Percentiles rank a stretch among this genome's conserved stretches.
Conservation (phyloP, 1,140 invertebrate genomes). For the Neodiprion lecontei region DNA sequence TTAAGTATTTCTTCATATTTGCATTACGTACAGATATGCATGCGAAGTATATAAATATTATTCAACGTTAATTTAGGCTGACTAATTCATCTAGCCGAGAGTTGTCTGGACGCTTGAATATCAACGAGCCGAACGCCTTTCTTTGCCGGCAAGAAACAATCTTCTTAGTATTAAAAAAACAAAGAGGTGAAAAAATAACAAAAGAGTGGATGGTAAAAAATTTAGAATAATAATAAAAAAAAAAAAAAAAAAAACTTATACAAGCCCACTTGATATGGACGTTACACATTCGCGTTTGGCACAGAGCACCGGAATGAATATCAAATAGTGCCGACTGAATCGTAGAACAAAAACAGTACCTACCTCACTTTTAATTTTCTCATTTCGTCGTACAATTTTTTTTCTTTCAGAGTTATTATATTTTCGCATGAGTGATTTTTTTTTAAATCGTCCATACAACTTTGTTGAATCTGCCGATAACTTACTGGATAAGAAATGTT, state of each 20-base stretch:
- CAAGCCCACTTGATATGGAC: background rate
- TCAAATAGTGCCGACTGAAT: background rate
- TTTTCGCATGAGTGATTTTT: no score
- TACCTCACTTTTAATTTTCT: background rate
- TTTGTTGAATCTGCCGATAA: no score
- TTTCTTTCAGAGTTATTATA: background rate
- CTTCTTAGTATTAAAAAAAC: background rate
- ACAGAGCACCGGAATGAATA: background rate
- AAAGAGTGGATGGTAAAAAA: background rate
- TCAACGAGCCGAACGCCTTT: background rate
- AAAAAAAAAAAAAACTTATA: background rate
- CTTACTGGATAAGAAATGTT: no score
- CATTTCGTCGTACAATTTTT: background rate
- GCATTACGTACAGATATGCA: no score
- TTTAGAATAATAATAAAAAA: background rate
- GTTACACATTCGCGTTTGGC: background rate
- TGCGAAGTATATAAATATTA: background rate
- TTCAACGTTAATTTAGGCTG: background rate
- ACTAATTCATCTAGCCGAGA: background rate
- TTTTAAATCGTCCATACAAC: no score
- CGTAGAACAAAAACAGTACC: background rate
- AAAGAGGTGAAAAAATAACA: background rate
- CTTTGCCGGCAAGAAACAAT: background rate
- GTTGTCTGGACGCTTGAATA: background rate
- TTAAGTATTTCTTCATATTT: no score